A percentile compares a stretch with the other conserved stretches of the same genome.
Evolutionary conservation across 37 sponge, comb jelly and placozoan genomes (phyloP).

Genomic region (Geodia barretti): DNA sequence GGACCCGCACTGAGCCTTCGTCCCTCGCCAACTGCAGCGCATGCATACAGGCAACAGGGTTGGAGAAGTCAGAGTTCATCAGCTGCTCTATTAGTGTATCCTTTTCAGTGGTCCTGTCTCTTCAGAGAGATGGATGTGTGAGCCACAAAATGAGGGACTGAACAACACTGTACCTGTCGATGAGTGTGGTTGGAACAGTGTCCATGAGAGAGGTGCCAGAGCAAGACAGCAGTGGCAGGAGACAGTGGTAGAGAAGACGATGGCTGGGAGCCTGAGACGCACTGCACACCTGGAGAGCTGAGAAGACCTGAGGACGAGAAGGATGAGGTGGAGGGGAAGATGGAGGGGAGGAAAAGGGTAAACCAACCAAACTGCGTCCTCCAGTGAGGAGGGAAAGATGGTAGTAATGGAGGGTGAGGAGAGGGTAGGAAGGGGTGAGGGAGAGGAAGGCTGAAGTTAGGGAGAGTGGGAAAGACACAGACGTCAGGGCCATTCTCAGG

Average conservation of each 20-base stretch:
- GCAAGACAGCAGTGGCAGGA: background rate
- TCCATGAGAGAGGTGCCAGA: background rate
- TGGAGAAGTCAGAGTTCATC: background rate
- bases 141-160: background rate
- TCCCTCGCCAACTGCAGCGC: background rate
- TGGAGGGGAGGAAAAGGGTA: background rate
- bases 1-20: background rate
- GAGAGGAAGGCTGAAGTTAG: constrained; percentile 9
- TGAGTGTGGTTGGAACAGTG: no score
- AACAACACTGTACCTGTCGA: no score
- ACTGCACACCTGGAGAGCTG: background rate
- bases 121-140: background rate
- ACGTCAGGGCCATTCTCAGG: constrained; percentile 2
- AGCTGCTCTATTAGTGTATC: background rate
- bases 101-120: no score
- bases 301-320: background rate
- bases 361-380: background rate
- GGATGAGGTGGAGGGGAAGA: background rate
- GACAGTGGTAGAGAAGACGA: background rate
- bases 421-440: constrained; percentile 18
- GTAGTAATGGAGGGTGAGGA: constrained; percentile 42
- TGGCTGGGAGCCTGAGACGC: background rate
- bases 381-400: background rate
- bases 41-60: background rate
- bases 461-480: constrained; percentile 1